phyloP scores from a whole-genome alignment of 1,140 invertebrate species.

The Ceratina japonica region DNA sequence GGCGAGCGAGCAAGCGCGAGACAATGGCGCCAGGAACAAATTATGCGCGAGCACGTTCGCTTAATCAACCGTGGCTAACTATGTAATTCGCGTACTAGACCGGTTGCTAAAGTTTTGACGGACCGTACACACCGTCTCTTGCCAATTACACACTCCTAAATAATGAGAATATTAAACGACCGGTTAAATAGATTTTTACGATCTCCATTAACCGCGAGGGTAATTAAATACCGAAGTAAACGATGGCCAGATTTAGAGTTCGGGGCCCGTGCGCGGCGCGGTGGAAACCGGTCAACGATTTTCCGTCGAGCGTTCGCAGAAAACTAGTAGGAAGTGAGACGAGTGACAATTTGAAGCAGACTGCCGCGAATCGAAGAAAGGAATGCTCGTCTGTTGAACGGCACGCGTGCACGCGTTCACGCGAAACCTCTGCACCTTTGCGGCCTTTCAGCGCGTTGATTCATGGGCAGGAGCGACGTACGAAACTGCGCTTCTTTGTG shows the following conservation, averaged over 20 bases:
- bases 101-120: slow-evolving; percentile 49
- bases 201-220: rapidly evolving
- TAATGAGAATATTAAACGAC: background rate
- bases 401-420: slow-evolving; percentile 28
- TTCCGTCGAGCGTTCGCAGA: slow-evolving; percentile 18
- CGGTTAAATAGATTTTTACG: background rate
- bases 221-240: too few relatives aligned
- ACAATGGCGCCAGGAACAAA: slow-evolving; percentile 46
- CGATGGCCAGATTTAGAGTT: background rate
- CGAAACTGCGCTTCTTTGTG: slow-evolving; percentile 51
- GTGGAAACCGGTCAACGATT: slow-evolving; percentile 35
- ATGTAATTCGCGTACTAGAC: slow-evolving; percentile 44
- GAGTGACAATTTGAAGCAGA: slow-evolving; percentile 16
- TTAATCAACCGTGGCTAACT: slow-evolving; percentile 62
- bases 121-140: background rate
- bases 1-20: background rate
- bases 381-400: background rate
- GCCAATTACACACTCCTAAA: background rate
- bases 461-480: slow-evolving; percentile 40
- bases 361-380: slow-evolving; percentile 16
- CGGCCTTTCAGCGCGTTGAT: slow-evolving; percentile 41
- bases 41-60: slow-evolving; percentile 66
- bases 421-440: slow-evolving; percentile 24
- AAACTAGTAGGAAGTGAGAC: slow-evolving; percentile 37
- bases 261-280: too few relatives aligned